Conservation (phyloP, 1,140 invertebrate genomes). For the Cylas formicarius region DNA sequence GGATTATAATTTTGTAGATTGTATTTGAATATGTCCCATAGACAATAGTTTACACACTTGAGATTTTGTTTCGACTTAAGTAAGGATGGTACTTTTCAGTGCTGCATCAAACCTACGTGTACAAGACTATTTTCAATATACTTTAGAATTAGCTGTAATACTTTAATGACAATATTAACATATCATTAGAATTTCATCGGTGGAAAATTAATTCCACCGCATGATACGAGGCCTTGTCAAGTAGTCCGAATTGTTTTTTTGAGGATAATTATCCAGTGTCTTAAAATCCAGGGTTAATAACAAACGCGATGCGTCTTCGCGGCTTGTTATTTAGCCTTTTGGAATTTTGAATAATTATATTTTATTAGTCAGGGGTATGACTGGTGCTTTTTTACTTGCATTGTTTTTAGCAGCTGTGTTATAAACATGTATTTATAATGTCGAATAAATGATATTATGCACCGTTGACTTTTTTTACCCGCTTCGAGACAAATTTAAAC, state of each 20-base stretch:
- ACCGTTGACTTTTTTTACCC: too few relatives aligned
- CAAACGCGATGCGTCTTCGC: too few relatives aligned
- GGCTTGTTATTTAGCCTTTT: too few relatives aligned
- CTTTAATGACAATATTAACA: slow-evolving; percentile 41
- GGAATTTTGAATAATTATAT: slow-evolving; percentile 21
- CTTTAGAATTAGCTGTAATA: slow-evolving; percentile 38
- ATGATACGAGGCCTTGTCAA: slow-evolving; percentile 40
- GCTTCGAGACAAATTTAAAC: too few relatives aligned
- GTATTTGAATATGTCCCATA: slow-evolving; percentile 1
- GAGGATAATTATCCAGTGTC: slow-evolving; percentile 37
- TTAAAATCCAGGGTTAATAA: slow-evolving; percentile 30
- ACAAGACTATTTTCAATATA: slow-evolving; percentile 21
- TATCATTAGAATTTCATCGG: slow-evolving; percentile 36
- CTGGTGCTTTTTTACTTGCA: slow-evolving; percentile 30
- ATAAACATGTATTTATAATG: slow-evolving; percentile 29
- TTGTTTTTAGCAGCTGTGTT: slow-evolving; percentile 33
- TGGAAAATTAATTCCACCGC: slow-evolving; percentile 32
- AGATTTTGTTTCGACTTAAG: slow-evolving; percentile 13
- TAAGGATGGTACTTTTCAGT: slow-evolving; percentile 12
- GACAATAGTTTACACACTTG: slow-evolving; percentile 1
- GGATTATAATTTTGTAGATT: slow-evolving; percentile 14
- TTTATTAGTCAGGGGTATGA: slow-evolving; percentile 21
- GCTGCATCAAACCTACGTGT: slow-evolving; percentile 18
- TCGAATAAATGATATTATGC: slow-evolving; percentile 22
- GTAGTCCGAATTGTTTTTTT: slow-evolving; percentile 30